Base-by-base conservation (phyloP, 2,888 invertebrate genomes). In the Pteria penguin region DNA sequence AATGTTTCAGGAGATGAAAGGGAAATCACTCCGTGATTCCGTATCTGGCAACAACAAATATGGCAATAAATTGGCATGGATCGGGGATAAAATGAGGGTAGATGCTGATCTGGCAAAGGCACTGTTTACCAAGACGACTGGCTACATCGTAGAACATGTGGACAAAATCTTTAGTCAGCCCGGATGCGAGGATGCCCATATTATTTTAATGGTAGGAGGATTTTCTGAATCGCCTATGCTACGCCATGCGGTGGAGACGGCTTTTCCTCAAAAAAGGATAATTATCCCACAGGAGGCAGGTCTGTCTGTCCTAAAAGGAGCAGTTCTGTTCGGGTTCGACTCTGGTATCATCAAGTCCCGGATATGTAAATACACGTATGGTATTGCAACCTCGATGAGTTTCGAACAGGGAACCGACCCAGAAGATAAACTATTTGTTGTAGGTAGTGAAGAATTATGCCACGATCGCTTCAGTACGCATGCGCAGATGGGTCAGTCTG, bases 121-220 rank as follows among this genome's bases (percentile, higher is more conserved):
- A 8, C 60, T 84, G 4, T 82, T 84, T 31, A 62, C 70, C 11
- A 73, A 60, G 3, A 45, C 84, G 1, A 73, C 73, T 33, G 67
- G 72, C 18, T 68, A 63, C 24, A 75, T 81, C 31, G 32, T 79
- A 2, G 29, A 70, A 14, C 81, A 82, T 36, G 54, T 82, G 31
- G 61, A 79, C 5, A 29, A 29, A 2, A 70, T 82, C 11, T 79
- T 84, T 18, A 18, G 58, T 8, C 32, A 80, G 29, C 54, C 58
- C 11, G 69, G 70, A 18, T 72, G 81, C 2, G 29, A 32, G 11
- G 78, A 75, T 0, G 73, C 76, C 8, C 24, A 70, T 0, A 72
- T 75, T 0, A 81, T 84, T n/a, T 31, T 84, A 14, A 78, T 84
- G 80, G 84, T 84, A 2, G 84, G 84, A 4, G 84, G 84, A 0